phyloP scores from a whole-genome alignment of 2,888 invertebrate species.

The Phorcus lineatus region DNA sequence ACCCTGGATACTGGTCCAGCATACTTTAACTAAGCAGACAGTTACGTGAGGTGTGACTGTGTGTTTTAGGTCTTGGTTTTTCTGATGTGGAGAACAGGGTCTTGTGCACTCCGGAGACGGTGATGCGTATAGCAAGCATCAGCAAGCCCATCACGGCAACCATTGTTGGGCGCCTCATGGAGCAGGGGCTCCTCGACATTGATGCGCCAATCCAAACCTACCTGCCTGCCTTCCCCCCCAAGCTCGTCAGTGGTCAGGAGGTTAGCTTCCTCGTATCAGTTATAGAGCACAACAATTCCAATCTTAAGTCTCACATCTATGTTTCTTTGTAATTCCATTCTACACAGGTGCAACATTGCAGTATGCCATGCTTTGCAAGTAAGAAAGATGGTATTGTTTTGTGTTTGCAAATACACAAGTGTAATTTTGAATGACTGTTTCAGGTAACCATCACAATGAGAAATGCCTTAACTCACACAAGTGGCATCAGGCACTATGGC shows the following conservation, averaged over 20 bases:
- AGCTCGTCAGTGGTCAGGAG: conserved; percentile 76
- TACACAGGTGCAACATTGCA: no score
- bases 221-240: conserved; percentile 78
- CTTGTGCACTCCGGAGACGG: conserved; percentile 75
- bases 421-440: neutral
- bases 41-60: no score
- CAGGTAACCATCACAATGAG: conserved; percentile 77
- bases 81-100: conserved; percentile 79
- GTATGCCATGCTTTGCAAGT: neutral
- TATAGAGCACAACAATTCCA: no score
- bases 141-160: conserved; percentile 79
- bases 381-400: neutral
- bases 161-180: conserved; percentile 77
- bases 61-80: conserved; percentile 76
- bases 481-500: conserved; percentile 79
- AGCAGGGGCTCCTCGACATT: conserved; percentile 78
- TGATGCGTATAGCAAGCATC: conserved; percentile 80
- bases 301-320: no score
- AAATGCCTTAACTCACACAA: conserved; percentile 78
- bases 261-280: conserved; percentile 57
- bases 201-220: conserved; percentile 78
- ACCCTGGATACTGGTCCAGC: no score
- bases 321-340: no score
- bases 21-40: no score
- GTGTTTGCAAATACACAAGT: neutral